Base-by-base conservation (phyloP, 2,113 vertebrate genomes). In the Haliaeetus leucogaster region DNA sequence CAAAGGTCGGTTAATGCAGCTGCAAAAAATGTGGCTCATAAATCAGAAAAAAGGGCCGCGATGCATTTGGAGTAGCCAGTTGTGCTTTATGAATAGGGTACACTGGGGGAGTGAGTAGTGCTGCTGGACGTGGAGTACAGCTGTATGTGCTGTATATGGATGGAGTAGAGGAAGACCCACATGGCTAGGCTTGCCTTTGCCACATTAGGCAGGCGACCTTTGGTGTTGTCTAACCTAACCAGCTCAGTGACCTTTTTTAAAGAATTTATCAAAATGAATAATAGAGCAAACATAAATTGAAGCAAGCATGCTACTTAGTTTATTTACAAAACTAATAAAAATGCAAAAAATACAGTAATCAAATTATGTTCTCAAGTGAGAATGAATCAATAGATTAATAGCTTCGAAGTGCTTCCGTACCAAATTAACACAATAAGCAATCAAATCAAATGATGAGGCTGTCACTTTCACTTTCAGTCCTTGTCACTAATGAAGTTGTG, bases 281-380 rank as follows among this genome's bases (percentile, higher is more conserved):
- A 71, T 13, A 34, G 30, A 66, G 16, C 32, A 79, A 87, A 68
- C 25, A 29, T 20, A 53, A 95, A 67, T 40, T 40, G 52, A 90
- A 91, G n/a, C 27, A 85, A 90, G 40, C 27, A 7, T 70, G 50
- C 34, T 80, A 30, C 43, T 93, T 58, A 30, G 43, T 89, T 95
- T 87, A 86, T 96, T 95, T 94, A 82, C 84, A 93, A 84, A 93
- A 67, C 47, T 68, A 91, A 87, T 88, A 67, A 87, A 94, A 94
- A 90, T 82, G 70, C 55, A 78, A 89, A 96, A 76, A 67, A 36
- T 43, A 16, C 10, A 32, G n/a, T 94, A 90, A 93, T 93, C 38
- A 80, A 94, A 94, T 96, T 93, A 96, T 23, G 66, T 82, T 93
- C 87, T 79, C 78, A 62, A 84, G 65, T 67, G 93, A 94, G 84